A percentile compares a stretch with the other conserved stretches of the same genome.
These are phyloP conservation scores for Sesamia nonagrioides DNA, from an alignment of 1,140 invertebrate species.

Conservation along the genomic window DNA sequence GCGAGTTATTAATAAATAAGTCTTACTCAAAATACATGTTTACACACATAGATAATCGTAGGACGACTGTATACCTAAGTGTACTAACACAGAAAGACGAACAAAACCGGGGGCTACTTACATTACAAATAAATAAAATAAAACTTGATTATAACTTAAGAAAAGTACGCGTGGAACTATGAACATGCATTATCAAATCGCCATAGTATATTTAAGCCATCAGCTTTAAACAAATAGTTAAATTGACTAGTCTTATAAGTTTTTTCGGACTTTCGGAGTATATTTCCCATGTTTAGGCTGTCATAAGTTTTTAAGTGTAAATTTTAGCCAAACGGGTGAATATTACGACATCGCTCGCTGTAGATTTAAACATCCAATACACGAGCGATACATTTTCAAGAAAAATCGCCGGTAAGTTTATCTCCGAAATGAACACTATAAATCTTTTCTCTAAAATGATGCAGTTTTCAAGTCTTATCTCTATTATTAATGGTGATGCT, in stretches of 20 bases:
- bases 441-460: neutral
- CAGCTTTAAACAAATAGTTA: conserved; percentile 16
- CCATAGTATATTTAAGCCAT: conserved; percentile 1
- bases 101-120: conserved; percentile 21
- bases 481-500: too few species aligned
- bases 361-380: neutral
- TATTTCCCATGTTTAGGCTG: neutral
- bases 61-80: too few species aligned
- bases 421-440: neutral
- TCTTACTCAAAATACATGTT: neutral
- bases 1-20: neutral
- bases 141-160: conserved; percentile 35
- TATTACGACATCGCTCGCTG: neutral
- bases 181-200: conserved; percentile 35
- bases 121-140: conserved; percentile 44
- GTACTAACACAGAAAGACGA: conserved; percentile 1
- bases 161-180: conserved; percentile 30
- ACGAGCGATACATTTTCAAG: neutral
- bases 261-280: neutral
- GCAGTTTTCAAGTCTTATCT: too few species aligned
- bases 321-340: conserved; percentile 3
- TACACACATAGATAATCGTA: neutral
- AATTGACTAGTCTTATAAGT: conserved; percentile 4
- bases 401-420: neutral
- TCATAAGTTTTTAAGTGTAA: conserved; percentile 12